Conservation (phyloP, 2,888 invertebrate genomes). For the Agapetus fuscipes region DNA sequence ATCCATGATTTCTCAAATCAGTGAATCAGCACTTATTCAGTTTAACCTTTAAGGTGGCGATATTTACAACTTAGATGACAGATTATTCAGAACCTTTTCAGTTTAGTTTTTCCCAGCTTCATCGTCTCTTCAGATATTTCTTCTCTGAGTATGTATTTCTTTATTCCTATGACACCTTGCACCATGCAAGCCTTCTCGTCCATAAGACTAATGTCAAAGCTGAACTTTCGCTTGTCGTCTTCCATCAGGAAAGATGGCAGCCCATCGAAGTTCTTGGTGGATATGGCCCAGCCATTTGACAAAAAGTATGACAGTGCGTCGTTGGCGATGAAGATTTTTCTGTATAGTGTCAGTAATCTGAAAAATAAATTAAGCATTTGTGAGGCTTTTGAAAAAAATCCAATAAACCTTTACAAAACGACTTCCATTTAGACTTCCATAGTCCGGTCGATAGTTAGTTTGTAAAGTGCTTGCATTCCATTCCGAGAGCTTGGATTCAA, state of each 20-base stretch:
- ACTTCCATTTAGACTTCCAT: no score
- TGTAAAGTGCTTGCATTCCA: no score
- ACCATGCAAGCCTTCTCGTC: not conserved
- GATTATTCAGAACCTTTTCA: no score
- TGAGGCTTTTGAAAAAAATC: no score
- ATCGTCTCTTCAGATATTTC: constrained; percentile 5
- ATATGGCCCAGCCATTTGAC: constrained; percentile 45
- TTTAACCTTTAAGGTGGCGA: no score
- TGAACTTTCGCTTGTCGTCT: constrained; percentile 6
- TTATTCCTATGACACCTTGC: constrained; percentile 6
- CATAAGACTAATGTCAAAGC: constrained; percentile 3
- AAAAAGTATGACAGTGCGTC: constrained; percentile 46
- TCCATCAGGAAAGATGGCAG: constrained; percentile 4
- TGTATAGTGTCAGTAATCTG: constrained; percentile 47
- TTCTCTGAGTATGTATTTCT: constrained; percentile 14
- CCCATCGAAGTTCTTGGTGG: constrained; percentile 30
- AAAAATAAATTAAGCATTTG: constrained; percentile 13
- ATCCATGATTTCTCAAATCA: no score
- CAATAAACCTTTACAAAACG: no score
- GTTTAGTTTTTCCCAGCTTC: no score
- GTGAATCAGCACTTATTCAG: no score
- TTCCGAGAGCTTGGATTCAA: no score
- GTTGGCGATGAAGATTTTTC: constrained; percentile 44
- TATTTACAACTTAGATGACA: no score
- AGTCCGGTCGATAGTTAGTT: no score